These are phyloP conservation scores for Corapipo altera DNA, from an alignment of 2,113 vertebrate genomes.

Conservation along the genomic window DNA sequence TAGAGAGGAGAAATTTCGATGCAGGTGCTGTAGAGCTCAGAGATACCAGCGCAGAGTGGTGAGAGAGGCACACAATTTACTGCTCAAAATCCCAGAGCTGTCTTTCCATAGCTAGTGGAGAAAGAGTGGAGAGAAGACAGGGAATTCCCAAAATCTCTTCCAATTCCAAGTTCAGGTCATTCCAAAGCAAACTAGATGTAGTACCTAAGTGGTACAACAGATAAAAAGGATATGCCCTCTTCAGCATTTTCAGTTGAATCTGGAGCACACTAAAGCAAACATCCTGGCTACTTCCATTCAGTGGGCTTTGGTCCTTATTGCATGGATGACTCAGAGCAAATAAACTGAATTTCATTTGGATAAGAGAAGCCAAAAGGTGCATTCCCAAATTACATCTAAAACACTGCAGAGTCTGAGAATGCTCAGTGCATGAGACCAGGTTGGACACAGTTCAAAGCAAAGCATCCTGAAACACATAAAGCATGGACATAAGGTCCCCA, in stretches of 20 bases:
- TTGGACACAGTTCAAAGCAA: not conserved
- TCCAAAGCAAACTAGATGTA: not conserved
- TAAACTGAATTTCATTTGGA: not conserved
- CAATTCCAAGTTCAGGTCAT: not conserved
- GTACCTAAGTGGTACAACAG: not conserved
- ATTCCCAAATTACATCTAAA: not conserved
- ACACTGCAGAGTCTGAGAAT: not conserved
- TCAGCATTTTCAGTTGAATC: not conserved
- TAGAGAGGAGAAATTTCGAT: not conserved
- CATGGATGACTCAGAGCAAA: not conserved
- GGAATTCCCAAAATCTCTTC: not conserved
- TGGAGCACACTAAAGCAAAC: not conserved
- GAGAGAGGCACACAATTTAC: fast-evolving
- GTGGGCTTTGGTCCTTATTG: not conserved
- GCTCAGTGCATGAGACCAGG: not conserved
- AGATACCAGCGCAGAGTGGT: not conserved
- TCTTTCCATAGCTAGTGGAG: not conserved
- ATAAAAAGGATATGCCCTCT: not conserved
- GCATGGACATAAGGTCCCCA: not conserved
- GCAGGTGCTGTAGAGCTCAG: not conserved
- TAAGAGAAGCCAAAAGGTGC: not conserved
- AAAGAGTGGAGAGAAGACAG: not conserved
- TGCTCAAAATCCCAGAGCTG: not conserved
- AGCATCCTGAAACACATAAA: not conserved
- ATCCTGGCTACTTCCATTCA: not conserved